Evolutionary conservation across 1,140 invertebrate genomes (phyloP), one percentile per base, ranked within the genome.

Genomic region (Euwallacea fornicatus): DNA sequence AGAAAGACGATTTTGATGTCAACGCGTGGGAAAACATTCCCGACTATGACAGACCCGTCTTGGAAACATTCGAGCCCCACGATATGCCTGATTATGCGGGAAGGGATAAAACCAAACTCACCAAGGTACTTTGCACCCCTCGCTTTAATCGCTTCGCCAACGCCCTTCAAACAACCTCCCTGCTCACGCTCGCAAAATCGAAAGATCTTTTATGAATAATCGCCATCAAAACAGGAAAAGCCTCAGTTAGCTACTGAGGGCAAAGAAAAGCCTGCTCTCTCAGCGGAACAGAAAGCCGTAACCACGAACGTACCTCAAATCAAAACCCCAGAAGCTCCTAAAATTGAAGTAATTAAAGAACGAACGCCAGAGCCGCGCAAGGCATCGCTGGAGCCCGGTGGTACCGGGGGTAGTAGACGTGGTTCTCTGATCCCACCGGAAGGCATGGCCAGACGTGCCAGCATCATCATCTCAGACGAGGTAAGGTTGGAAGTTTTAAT

Each of bases 401-500:
- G 91, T 13, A 90, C 86, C 66, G 83, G 87, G n/a, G 71, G 71
- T 62, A 91, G 90, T 78, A 84, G 93, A 73, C 84, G 94, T 76
- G 93, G 93, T 33, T 95, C 93, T 9, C 86, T 95, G 56, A 91
- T 95, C 80, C 92, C 92, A 54, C 90, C 90, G 8, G 93, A 94
- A 78, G 91, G 91, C 81, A 90, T 89, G 82, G 92, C 90, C 75
- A 87, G 93, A 76, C 87, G 94, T 76, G 91, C 94, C 71, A 94
- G 93, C 77, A 86, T 96, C 73, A 92, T 96, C 77, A 95, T 96
- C 81, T 93, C 93, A 82, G 94, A 97, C 83, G 94, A 97, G 92
- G 95, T 97, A 89, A 85, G 56, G 13, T 58, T 33, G 50, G 6
- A 15, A 8, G 50, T 8, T 53, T 53, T 53, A 53, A 53, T n/a